phyloP scores from a whole-genome alignment of 2,888 invertebrate genomes.

The Choreutis nemorana region DNA sequence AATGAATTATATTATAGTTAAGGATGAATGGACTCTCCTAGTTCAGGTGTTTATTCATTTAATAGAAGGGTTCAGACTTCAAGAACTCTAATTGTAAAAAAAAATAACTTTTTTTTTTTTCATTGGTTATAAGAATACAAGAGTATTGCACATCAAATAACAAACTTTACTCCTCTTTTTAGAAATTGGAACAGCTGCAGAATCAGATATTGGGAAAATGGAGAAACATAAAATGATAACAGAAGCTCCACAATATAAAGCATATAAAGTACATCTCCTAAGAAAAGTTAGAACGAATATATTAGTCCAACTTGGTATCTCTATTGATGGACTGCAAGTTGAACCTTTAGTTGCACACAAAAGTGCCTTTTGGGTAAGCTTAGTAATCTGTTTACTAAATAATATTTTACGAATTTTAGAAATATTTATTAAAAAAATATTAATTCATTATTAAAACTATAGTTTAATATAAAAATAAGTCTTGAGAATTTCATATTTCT shows the following conservation, averaged over 20 bases:
- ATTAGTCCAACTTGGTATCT: constrained; percentile 86
- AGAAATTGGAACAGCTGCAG: constrained; percentile 25
- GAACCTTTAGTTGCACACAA: constrained; percentile 79
- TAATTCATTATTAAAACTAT: background rate
- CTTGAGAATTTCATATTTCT: background rate
- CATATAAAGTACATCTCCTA: constrained; percentile 79
- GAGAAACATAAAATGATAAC: constrained; percentile 79
- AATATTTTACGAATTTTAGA: background rate
- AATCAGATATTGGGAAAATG: constrained; percentile 70
- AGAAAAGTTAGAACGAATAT: constrained; percentile 84
- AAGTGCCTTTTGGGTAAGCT: constrained; percentile 68
- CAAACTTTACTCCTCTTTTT: no score
- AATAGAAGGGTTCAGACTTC: no score
- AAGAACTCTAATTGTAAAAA: no score
- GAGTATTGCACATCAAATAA: no score
- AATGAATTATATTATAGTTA: no score
- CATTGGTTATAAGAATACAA: no score
- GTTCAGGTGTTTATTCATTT: no score
- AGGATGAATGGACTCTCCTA: no score
- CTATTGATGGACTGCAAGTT: constrained; percentile 91
- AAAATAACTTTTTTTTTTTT: no score
- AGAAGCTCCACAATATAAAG: constrained; percentile 88
- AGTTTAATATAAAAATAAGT: background rate
- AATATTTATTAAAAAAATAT: no score
- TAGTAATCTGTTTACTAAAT: background rate